Percentiles rank a stretch among this genome's conserved stretches.
Conservation (phyloP, 2,888 invertebrate genomes). For the Tanaodytes sp. region DNA sequence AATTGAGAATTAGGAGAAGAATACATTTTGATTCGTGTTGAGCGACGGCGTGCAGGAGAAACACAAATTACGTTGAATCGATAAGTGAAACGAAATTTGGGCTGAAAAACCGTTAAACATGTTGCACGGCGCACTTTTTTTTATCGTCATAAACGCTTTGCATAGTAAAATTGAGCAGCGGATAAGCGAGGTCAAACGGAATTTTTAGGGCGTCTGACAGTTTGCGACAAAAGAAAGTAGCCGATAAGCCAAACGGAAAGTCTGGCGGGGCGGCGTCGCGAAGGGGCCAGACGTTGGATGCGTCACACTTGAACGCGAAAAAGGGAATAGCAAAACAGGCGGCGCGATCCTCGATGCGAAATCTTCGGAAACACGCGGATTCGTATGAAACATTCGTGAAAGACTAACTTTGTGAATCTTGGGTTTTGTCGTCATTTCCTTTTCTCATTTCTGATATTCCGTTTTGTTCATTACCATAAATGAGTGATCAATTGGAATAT, state of each 20-base stretch:
- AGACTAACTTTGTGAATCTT: too few species aligned
- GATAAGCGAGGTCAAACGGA: constrained; percentile 33
- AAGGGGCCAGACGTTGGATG: constrained; percentile 14
- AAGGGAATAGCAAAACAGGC: constrained; percentile 45
- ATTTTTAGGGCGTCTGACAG: constrained; percentile 28
- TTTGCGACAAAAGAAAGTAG: constrained; percentile 21
- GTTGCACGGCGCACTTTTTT: constrained; percentile 7
- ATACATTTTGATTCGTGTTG: too few species aligned
- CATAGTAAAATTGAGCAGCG: constrained; percentile 20
- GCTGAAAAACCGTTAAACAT: constrained; percentile 12
- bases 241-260: constrained; percentile 30
- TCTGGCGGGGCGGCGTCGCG: constrained; percentile 12
- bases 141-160: constrained; percentile 16
- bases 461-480: too few species aligned
- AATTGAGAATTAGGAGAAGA: too few species aligned
- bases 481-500: too few species aligned
- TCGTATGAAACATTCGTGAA: too few species aligned
- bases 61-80: too few species aligned
- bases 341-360: constrained; percentile 10
- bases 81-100: too few species aligned
- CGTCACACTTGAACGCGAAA: constrained; percentile 14
- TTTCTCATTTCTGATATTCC: too few species aligned
- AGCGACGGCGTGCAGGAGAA: too few species aligned
- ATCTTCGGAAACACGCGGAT: too few species aligned
- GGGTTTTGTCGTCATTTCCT: too few species aligned